Evolutionary conservation across 1,140 invertebrate species (phyloP).

Genomic region (Ceratina calcarata): DNA sequence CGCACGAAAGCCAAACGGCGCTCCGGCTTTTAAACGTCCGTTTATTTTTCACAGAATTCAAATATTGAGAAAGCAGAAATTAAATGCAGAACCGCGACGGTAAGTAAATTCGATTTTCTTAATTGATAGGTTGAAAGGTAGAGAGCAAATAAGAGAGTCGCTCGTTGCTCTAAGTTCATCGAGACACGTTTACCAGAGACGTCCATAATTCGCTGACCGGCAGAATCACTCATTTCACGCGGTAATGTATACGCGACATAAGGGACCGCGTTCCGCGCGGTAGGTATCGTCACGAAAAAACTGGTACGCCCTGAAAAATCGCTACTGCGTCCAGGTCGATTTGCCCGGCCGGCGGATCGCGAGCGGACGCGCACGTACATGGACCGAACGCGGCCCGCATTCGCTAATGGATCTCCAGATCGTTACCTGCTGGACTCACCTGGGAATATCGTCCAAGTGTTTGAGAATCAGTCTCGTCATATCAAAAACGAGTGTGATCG

Average conservation of each 20-base stretch:
- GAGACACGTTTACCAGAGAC: neutral
- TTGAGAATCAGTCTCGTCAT: neutral
- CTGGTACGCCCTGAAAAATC: conserved; percentile 42
- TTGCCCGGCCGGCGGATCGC: conserved; percentile 20
- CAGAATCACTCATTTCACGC: conserved; percentile 36
- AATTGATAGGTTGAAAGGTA: neutral
- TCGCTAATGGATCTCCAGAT: neutral
- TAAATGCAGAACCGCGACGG: too few species aligned
- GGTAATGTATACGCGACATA: conserved; percentile 40
- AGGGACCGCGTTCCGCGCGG: conserved; percentile 23
- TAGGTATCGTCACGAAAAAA: conserved; percentile 32
- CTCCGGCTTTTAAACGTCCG: too few species aligned
- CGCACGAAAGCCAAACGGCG: neutral
- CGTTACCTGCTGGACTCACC: neutral
- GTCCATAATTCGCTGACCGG: conserved; percentile 12
- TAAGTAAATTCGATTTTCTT: neutral
- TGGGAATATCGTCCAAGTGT: conserved; percentile 6
- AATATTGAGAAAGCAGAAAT: neutral
- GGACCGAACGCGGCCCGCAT: conserved; percentile 20
- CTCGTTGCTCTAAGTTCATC: neutral
- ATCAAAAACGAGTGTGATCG: too few species aligned
- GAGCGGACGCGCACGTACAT: conserved; percentile 18
- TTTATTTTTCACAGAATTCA: too few species aligned
- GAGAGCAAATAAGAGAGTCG: too few species aligned
- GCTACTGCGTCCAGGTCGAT: conserved; percentile 32